Evolutionary conservation across 2,113 vertebrate species (phyloP), one percentile per base, ranked within the genome.

Genomic region (Narcine bancroftii): DNA sequence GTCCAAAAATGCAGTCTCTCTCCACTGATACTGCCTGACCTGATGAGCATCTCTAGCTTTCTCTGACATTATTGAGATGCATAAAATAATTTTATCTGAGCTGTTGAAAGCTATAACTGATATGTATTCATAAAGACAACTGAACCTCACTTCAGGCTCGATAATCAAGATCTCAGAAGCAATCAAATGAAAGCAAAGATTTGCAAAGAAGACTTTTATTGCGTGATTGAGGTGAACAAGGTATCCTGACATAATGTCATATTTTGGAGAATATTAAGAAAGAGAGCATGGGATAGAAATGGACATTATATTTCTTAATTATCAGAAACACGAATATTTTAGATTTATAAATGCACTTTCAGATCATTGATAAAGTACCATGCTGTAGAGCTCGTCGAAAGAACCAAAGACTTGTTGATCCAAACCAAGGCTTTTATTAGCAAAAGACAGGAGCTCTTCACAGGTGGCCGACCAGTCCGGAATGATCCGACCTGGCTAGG

Each of bases 181-280:
- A 91, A 91, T 91, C 65, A 29, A 69, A 47, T 69, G 65, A 91
- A 69, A 69, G n/a, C 39, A 91, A 69, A 69, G 89, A 91, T 91
- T 91, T 69, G 60, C 36, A 66, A 91, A 29, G 26, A 91, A 69
- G 65, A 45, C 66, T 91, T 66, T 47, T 69, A 91, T 91, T 91
- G 63, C 45, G 65, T 33, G 53, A 69, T 24, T 33, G 39, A 91
- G 71, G 63, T 33, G 36, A 69, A 45, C 42, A 91, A 91, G 26
- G 65, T 65, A 71, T 42, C 26, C 36, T 36, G 83, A 24, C n/a
- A 47, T 71, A 66, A 66, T 91, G 89, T 69, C 36, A 91, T 66
- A 39, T 45, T 42, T 47, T 45, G 36, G 89, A 91, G 26, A 11
- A 1, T 91, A 91, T 91, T 66, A 69, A 69, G 45, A 91, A 69